Base-by-base conservation (phyloP, 1,140 invertebrate species). In the Drosophila sucinea region DNA sequence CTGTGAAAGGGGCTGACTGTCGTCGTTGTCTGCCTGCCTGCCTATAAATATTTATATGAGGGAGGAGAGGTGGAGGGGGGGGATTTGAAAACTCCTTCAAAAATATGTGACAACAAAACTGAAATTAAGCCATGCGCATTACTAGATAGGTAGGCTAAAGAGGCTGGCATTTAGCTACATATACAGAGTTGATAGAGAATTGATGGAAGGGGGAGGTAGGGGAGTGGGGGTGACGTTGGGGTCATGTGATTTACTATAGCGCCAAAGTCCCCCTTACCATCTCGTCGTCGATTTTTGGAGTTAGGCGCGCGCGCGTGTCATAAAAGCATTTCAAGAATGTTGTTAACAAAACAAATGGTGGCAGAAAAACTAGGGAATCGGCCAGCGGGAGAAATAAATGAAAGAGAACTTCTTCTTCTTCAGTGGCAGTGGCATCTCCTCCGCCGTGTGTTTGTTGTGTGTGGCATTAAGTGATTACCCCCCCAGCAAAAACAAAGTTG, bases 271-370 rank as follows among this genome's bases (percentile, higher is more conserved):
- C 75, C 70, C 66, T 67, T 72, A 41, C 32, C 29, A 17, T 17
- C 17, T 17, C 17, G 17, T 17, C 2, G 30, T 72, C 58, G 57
- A 69, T 69, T 64, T 63, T 64, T 67, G 76, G 72, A 78, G 72
- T 76, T 75, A 74, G 67, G 27, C 7, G 51, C 51, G 62, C 63
- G 11, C 72, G 76, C 69, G 83, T 80, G 84, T 83, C 83, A 86
- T 86, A 86, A 86, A 86, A 86, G 84, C 79, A 86, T 86, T 77
- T 86, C 84, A 87, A 86, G 83, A 86, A 86, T 86, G 79, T 87
- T 86, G 83, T 86, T 81, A 87, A 80, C 79, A 86, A 86, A 87
- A 86, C 72, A 86, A 86, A 86, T 67, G 74, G 72, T 68, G 56
- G 27, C 67, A 72, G 63, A 62, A 61, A 38, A 66, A 51, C 68